A percentile compares a stretch with the other conserved stretches of the same genome.
These are phyloP conservation scores for Enteromius afrohamiltoni DNA, from an alignment of 2,797 vertebrate genomes.

Conservation along the genomic window DNA sequence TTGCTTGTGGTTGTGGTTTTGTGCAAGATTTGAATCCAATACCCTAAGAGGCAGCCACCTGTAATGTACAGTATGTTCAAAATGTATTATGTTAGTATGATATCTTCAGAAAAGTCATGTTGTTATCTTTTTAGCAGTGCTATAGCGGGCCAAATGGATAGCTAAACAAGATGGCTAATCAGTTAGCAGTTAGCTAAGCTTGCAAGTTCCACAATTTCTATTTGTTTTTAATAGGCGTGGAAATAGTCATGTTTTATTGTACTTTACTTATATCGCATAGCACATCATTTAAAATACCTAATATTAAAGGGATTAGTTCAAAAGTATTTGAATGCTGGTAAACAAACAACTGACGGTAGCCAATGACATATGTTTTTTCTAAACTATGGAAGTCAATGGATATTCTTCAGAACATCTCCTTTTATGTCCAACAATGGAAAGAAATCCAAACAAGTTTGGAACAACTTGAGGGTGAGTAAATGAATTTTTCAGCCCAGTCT, in stretches of 20 bases:
- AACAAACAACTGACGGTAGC: background rate
- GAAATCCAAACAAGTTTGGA: background rate
- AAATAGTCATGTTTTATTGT: background rate
- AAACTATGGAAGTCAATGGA: background rate
- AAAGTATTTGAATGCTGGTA: background rate
- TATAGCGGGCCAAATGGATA: background rate
- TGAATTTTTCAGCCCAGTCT: too few relatives aligned
- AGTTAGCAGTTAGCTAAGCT: background rate
- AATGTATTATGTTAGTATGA: background rate
- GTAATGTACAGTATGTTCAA: background rate
- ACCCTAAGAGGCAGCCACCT: background rate
- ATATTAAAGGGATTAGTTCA: background rate
- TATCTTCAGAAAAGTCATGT: background rate
- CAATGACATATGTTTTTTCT: background rate
- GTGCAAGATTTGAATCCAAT: background rate
- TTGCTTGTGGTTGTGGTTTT: conserved; percentile 4
- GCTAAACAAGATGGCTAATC: background rate
- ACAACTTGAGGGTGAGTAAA: background rate
- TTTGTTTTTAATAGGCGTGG: background rate
- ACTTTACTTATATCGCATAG: background rate
- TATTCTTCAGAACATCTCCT: background rate
- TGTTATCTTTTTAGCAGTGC: background rate
- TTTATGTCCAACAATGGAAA: background rate
- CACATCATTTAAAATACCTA: background rate
- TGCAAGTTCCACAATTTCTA: background rate